phyloP scores from a whole-genome alignment of 2,113 vertebrate genomes.

The Marmota flaviventris region DNA sequence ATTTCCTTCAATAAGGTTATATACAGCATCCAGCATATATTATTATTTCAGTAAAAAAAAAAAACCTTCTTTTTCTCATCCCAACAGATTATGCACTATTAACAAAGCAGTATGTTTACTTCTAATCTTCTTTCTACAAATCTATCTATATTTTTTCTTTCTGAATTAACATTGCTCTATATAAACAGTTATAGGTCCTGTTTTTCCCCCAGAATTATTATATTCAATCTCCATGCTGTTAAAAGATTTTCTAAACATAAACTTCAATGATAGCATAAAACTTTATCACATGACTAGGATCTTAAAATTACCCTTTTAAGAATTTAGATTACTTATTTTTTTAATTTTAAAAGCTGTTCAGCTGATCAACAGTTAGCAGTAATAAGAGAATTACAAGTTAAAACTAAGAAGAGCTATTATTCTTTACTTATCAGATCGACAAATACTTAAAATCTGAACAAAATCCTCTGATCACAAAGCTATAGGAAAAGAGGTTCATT shows the following conservation, averaged over 20 bases:
- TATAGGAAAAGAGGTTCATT: background rate
- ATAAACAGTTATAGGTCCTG: background rate
- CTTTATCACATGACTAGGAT: background rate
- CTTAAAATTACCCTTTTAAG: constrained; percentile 25
- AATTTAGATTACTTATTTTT: background rate
- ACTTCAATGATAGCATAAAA: background rate
- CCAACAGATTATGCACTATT: background rate
- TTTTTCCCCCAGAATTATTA: background rate
- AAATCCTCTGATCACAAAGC: background rate
- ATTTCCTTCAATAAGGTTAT: background rate
- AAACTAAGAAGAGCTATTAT: background rate
- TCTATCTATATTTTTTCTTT: background rate
- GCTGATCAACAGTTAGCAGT: background rate
- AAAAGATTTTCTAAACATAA: background rate
- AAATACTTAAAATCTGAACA: background rate
- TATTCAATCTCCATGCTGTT: background rate
- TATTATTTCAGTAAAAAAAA: background rate
- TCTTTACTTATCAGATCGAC: background rate
- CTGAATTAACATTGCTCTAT: background rate
- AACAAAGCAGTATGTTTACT: background rate
- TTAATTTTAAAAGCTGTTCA: background rate
- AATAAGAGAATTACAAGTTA: constrained; percentile 8
- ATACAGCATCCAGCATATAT: background rate
- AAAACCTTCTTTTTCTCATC: background rate
- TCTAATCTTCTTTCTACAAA: background rate